Base-by-base conservation (phyloP, 2,113 vertebrate genomes). In the Cavia aperea region DNA sequence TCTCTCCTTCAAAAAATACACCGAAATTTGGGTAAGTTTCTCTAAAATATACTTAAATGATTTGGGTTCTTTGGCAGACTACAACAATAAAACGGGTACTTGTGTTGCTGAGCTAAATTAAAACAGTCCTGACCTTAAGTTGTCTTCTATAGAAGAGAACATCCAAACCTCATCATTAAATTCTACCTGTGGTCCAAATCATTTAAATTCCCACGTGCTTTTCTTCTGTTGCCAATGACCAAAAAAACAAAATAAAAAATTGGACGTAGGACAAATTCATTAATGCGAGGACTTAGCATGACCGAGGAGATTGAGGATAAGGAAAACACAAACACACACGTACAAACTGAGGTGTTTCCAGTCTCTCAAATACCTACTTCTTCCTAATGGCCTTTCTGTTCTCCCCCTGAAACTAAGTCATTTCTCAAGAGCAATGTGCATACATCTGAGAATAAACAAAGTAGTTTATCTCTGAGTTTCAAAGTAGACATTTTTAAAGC, bases 401-500 rank as follows among this genome's bases (percentile, higher is more conserved):
- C 26, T 90, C 73, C n/a, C 75, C 24, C 62, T 43, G 86, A 92
- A 94, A 79, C 49, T 54, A 54, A 79, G 49, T 79, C 31, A 79
- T 79, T 79, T 79, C 36, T 79, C 51, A 79, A 79, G 49, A 81
- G 19, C 54, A 81, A 24, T 58, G 33, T 39, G 43, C 7, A 49
- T 51, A 63, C 2, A 75, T 49, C 81, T 33, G 12, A 93, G 93
- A 94, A 94, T 73, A 88, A 94, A 88, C 66, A 92, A 86, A 92
- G 19, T 58, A 70, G 24, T 16, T 33, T 31, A 68, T 82, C 73
- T 92, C 93, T 86, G 23, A 88, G 88, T 92, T 94, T 94, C 65
- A 70, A 92, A 92, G 93, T 60, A 91, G 72, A 89, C 43, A 33
- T 81, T 63, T 96, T 88, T 79, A 39, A 95, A 96, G 51, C 43